Base-by-base conservation (phyloP, 92 coral and sea anemone species). In the Diadumene lineata region DNA sequence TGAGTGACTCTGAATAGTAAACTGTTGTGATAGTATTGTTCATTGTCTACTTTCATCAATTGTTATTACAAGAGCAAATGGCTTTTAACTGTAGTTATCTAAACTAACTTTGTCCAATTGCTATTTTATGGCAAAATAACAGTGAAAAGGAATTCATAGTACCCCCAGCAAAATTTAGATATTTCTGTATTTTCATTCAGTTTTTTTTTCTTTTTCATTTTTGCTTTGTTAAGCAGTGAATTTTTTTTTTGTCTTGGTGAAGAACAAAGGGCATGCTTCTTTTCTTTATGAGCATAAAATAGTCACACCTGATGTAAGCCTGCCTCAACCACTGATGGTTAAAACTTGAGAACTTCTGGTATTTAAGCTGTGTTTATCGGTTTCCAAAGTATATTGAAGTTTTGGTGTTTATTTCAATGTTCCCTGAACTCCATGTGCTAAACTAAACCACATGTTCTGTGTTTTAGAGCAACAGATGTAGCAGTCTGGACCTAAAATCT, bases 381-480 rank as follows among this genome's bases (percentile, higher is more conserved):
- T 58, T 22, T 58, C 26, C 26, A 16, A 58, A 10, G 7, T 1
- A 11, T 19, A 18, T 58, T 58, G 7, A 26, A 62, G 31, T 38
- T 22, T 32, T 50, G 66, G 23, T 28, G 32, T 56, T 72, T 72
- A 53, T 72, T 16, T 56, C 31, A 24, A 30, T 33, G 23, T 56
- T 24, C 34, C 77, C 26, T 50, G 77, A 26, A 15, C 1, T 31
- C 77, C 77, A 72, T 72, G 77, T 72, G 77, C 66, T 72, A 3
- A n/a, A n/a, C n/a, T 15, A 55, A 68, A 56, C 77, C 77, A 56
- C 77, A 72, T 72, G 77, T 32, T 25, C 31, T 71, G 26, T 69
- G 77, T 23, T 65, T n/a, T 29, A 56, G 77, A 55, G 23, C 16
- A 38, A 66, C 77, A 72, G 77, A 72, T 72, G 77, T 48, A 72